These are phyloP conservation scores for Malurus cyaneus DNA, from an alignment of 2,113 vertebrate genomes.

Conservation along the genomic window DNA sequence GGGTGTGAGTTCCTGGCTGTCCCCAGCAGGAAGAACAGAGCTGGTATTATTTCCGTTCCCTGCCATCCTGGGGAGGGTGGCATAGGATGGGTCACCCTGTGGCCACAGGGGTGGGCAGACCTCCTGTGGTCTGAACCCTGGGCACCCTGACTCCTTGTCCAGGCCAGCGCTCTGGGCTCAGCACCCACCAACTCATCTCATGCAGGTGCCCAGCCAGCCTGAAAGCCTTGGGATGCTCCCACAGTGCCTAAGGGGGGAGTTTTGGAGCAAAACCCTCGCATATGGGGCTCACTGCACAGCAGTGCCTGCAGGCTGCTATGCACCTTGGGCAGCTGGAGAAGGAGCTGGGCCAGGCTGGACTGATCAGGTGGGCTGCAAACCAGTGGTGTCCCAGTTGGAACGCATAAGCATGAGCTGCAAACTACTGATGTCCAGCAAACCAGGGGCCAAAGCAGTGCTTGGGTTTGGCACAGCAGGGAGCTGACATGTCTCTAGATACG, in stretches of 20 bases:
- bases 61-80: background rate
- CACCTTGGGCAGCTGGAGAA: background rate
- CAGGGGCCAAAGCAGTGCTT: background rate
- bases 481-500: background rate
- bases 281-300: background rate
- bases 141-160: background rate
- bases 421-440: background rate
- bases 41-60: background rate
- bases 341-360: background rate
- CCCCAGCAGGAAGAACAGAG: background rate
- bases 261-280: background rate
- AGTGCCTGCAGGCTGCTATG: background rate
- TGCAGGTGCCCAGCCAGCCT: background rate
- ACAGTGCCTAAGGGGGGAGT: background rate
- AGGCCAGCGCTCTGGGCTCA: background rate
- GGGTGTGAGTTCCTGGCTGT: background rate
- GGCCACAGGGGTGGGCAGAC: rapidly evolving
- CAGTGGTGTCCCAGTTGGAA: background rate
- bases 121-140: background rate
- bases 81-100: background rate
- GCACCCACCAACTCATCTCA: background rate
- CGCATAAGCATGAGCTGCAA: background rate
- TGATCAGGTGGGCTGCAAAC: background rate
- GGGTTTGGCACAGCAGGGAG: background rate
- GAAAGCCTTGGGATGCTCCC: background rate